phyloP scores from a whole-genome alignment of 1,140 invertebrate species.

The Ostrea denselamellosa region DNA sequence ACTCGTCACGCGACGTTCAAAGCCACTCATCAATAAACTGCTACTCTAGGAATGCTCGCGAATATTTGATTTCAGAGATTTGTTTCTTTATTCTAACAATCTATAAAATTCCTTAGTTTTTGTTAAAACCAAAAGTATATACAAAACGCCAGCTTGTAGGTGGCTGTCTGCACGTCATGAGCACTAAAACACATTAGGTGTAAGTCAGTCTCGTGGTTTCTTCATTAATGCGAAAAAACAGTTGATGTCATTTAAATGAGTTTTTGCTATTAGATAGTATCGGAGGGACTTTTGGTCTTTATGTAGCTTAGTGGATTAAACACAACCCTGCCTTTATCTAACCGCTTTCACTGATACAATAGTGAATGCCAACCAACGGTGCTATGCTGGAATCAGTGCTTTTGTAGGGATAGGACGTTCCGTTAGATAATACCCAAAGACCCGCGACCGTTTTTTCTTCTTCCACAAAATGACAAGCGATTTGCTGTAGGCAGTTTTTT shows the following conservation, averaged over 20 bases:
- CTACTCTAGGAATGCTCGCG: conserved; percentile 16
- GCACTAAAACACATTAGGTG: background rate
- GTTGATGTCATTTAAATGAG: conserved; percentile 28
- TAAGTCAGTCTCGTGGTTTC: background rate
- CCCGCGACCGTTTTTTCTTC: conserved; percentile 4
- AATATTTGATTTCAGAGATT: conserved; percentile 40
- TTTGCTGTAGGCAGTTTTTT: conserved; percentile 19
- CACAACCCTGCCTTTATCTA: conserved; percentile 25
- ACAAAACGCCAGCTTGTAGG: background rate
- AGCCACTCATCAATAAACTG: conserved; percentile 13
- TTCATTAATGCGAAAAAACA: conserved; percentile 18
- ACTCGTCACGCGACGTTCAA: conserved; percentile 30
- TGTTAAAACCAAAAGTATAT: conserved; percentile 30
- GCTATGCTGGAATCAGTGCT: conserved; percentile 31
- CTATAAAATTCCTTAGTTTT: conserved; percentile 14
- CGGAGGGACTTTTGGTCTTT: conserved; percentile 31
- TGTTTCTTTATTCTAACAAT: conserved; percentile 34
- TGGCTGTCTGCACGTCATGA: background rate
- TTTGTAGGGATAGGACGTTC: background rate
- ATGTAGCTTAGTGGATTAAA: conserved; percentile 35
- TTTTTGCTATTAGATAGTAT: conserved; percentile 38
- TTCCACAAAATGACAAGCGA: conserved; percentile 12
- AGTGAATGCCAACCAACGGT: conserved; percentile 17
- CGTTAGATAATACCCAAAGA: conserved; percentile 35
- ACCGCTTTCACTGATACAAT: conserved; percentile 32